Evolutionary conservation across 2,113 vertebrate species (phyloP), one percentile per base, ranked within the genome.

Genomic region (Phaethornis superciliosus): DNA sequence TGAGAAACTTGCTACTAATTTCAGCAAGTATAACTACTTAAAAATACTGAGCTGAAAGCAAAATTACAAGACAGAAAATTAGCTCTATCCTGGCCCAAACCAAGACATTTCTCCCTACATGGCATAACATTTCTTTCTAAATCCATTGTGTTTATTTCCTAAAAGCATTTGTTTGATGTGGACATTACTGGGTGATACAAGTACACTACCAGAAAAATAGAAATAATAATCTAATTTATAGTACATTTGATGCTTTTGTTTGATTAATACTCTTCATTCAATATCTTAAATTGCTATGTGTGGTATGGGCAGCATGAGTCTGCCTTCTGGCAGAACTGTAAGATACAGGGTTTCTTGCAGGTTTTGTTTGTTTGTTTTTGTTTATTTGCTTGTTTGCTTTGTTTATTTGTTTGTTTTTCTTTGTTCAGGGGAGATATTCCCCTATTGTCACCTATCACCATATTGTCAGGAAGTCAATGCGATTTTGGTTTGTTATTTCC

Each of bases 151-250:
- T 82, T 94, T 95, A 70, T 80, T 91, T 92, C 51, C 51, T 80
- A 46, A 62, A 70, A 28, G 8, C 52, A 58, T 76, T 80, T 90
- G 24, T 89, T 47, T 87, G 21, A 75, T 86, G 35, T 59, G 30
- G 51, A 52, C 28, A 16, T 94, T 80, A 74, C 15, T n/a, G 92
- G 63, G 79, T 75, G 52, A 85, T 76, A 88, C 55, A 93, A 76
- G 79, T 95, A n/a, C 14, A 22, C 62, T 84, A 81, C 24, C 0
- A 1, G 71, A 79, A 94, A 96, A 87, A 83, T 26, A 79, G 93
- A 96, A 87, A 83, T 26, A 95, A 69, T 78, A 70, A 81, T 67
- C 47, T 89, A 52, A 90, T 95, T 85, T 89, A n/a, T 70, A 76
- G 63, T 52, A 74, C 49, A 65, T 94, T 69, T 84, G 76, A 72